Evolutionary conservation across 2,113 vertebrate genomes (phyloP).

Genomic region (Melanostigma gelatinosum): DNA sequence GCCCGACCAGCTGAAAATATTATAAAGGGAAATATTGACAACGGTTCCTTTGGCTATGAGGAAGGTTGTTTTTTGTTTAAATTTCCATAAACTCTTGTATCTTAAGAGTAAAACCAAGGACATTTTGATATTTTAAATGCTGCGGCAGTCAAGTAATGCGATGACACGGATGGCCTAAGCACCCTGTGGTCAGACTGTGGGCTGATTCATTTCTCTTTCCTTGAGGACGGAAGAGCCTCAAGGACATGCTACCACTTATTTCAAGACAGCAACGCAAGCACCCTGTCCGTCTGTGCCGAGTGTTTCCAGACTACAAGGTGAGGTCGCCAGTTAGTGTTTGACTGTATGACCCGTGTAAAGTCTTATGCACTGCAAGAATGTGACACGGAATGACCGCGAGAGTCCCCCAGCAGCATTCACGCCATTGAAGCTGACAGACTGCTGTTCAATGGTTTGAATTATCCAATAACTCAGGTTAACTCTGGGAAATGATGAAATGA

Average conservation of each 20-base stretch:
- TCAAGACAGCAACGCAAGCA: neutral
- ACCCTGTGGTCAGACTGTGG: conserved; percentile 49
- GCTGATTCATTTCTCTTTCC: conserved; percentile 32
- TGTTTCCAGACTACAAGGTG: neutral
- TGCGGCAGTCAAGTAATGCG: conserved; percentile 43
- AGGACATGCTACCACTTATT: conserved; percentile 15
- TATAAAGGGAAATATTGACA: neutral
- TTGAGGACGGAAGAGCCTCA: conserved; percentile 13
- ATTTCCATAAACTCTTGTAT: neutral
- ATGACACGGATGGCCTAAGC: conserved; percentile 51
- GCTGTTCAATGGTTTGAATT: neutral
- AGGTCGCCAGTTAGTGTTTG: neutral
- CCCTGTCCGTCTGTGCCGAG: neutral
- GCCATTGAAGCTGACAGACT: neutral
- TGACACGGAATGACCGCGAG: neutral
- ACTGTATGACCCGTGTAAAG: neutral
- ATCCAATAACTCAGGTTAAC: conserved; percentile 19
- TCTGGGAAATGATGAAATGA: conserved; percentile 16
- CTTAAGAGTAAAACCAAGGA: conserved; percentile 21
- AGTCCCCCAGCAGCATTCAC: neutral
- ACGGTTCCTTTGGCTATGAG: neutral
- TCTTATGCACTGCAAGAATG: neutral
- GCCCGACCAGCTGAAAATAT: neutral
- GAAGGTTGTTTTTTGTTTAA: neutral
- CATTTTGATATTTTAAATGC: conserved; percentile 21